Base-by-base conservation (phyloP, 2,797 vertebrate species). In the Enoplosus armatus region DNA sequence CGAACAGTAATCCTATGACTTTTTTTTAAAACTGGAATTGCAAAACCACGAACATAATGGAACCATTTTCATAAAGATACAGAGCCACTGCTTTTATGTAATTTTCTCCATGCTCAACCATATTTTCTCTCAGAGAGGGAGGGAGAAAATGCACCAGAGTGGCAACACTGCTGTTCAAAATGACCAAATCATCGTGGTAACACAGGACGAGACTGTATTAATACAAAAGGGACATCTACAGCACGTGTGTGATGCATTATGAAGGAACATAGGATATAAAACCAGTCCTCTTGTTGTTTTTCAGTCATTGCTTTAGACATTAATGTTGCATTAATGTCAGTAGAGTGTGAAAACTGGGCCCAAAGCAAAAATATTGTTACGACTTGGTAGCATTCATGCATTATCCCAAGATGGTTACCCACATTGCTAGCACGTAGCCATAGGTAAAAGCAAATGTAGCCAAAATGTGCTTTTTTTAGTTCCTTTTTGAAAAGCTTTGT, bases 71-170 rank as follows among this genome's bases (percentile, higher is more conserved):
- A 78, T 70, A 51, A 80, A 75, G 55, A 69, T 27, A 55, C 58
- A 53, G 31, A 47, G 6, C 14, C 0, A 0, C 18, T 41, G 53
- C 77, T 83, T 84, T 83, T 41, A 83, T 79, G 79, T 75, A 24
- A 75, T 89, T 85, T 77, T 68, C 75, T 80, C 68, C 14, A 22
- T 47, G 54, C 8, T 67, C 70, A 18, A 63, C n/a, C 60, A 67
- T 41, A 74, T 79, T 78, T 67, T n/a, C 47, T 35, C 11, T 55
- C 29, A 37, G 56, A 43, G 48, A 68, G 41, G 11, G 26, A 50
- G 54, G 10, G 10, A 48, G 53, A 11, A 84, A 74, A 65, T 45
- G 10, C 20, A 50, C 1, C 20, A 6, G 35, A 73, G 45, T 51
- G 67, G 47, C 15, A 11, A n/a, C 22, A 6, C 31, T n/a, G 53